Base-by-base conservation (phyloP, 2,113 vertebrate genomes). In the Pangasianodon gigas region DNA sequence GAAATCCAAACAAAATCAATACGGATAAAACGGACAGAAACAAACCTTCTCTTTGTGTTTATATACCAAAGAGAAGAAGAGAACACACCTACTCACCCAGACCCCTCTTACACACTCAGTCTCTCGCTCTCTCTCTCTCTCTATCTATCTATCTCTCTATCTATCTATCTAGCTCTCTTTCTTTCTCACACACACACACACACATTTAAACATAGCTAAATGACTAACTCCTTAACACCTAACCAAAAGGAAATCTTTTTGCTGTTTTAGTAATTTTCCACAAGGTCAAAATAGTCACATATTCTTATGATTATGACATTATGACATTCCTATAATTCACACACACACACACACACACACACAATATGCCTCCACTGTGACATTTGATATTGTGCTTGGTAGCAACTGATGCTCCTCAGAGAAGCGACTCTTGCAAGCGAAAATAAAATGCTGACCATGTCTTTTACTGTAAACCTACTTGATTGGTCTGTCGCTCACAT, bases 311-410 rank as follows among this genome's bases (percentile, higher is more conserved):
- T n/a, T n/a, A n/a, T n/a, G n/a, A n/a, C n/a, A n/a, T n/a, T n/a
- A n/a, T n/a, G n/a, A n/a, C 37, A 37, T 37, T 37, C 37, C 1
- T 37, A 1, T 37, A 37, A 37, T 37, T 37, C 37, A 37, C 37
- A 37, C 37, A 37, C 37, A 37, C 37, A 37, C 37, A n/a, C n/a
- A 44, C 19, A 87, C 89, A 87, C 48, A 44, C 74, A 44, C 41
- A 77, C 8, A 26, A 13, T 77, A 77, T 77, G 41, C 44, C 10
- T 77, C 90, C 71, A 87, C 58, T 88, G 90, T 26, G 91, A 93
- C 92, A 94, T 93, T 89, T 91, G 51, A 95, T 92, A 89, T 24
- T 85, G 19, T 60, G 77, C 89, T 88, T 90, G 90, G 91, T 94
- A 90, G 6, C 91, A 89, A 95, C 90, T 91, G 65, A 90, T 37